These are phyloP conservation scores for Polypedilum pembai DNA, from an alignment of 1,140 invertebrate genomes.

Conservation along the genomic window DNA sequence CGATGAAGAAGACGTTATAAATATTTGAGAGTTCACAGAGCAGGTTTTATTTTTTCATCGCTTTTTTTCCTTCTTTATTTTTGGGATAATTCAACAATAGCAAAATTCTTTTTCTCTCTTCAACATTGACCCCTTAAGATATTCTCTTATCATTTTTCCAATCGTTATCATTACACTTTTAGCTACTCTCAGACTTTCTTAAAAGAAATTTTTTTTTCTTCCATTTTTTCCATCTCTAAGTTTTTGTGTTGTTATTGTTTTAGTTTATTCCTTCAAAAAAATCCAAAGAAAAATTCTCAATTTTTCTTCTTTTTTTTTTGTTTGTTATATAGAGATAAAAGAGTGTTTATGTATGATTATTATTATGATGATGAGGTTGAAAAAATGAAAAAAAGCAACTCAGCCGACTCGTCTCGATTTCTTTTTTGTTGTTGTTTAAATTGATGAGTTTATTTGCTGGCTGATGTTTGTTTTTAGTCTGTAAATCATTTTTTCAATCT, in stretches of 20 bases:
- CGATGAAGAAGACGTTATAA: too few relatives aligned
- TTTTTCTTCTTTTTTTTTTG: neutral
- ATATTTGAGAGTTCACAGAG: too few relatives aligned
- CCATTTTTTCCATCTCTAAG: neutral
- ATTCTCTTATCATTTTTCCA: neutral
- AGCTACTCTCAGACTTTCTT: slow-evolving; percentile 7
- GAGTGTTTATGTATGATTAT: slow-evolving; percentile 27
- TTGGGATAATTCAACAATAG: neutral
- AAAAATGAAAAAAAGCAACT: neutral
- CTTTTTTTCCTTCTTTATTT: neutral
- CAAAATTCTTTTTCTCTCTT: neutral
- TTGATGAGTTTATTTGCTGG: neutral
- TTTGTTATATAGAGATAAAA: slow-evolving; percentile 23
- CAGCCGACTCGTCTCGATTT: neutral
- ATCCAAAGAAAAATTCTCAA: neutral
- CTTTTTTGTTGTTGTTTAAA: neutral
- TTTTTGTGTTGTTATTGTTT: neutral
- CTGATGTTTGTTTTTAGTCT: neutral
- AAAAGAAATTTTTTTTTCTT: neutral
- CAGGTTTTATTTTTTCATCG: too few relatives aligned
- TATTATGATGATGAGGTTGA: slow-evolving; percentile 12
- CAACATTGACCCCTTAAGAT: neutral
- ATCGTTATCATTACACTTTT: slow-evolving; percentile 13
- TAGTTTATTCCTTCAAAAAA: neutral
- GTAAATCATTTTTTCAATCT: slow-evolving; percentile 4